Evolutionary conservation across 2,113 vertebrate genomes (phyloP).

Genomic region (Cromileptes altivelis): DNA sequence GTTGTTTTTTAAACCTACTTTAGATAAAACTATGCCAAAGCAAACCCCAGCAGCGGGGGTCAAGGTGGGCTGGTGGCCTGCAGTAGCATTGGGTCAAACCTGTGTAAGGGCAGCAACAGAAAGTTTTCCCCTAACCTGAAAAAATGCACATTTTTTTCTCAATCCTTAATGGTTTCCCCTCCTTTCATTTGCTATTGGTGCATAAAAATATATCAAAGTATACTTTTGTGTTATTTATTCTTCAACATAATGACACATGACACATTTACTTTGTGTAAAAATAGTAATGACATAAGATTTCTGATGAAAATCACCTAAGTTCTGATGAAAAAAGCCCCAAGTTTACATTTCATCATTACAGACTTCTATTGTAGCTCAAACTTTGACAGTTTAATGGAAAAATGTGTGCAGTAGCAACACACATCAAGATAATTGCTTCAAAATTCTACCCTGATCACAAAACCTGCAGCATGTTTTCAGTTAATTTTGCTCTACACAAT

Average conservation of each 20-base stretch:
- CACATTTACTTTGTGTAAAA: not conserved
- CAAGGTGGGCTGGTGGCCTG: too few relatives aligned
- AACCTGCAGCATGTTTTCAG: conserved; percentile 17
- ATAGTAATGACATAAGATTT: not conserved
- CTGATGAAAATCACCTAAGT: not conserved
- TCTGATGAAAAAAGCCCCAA: not conserved
- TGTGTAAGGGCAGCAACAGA: too few relatives aligned
- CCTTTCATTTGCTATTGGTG: not conserved
- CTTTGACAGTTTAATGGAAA: conserved; percentile 18
- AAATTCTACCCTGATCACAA: not conserved
- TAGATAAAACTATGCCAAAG: too few relatives aligned
- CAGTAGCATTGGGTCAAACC: too few relatives aligned
- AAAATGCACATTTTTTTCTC: too few relatives aligned
- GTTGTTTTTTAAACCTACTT: too few relatives aligned
- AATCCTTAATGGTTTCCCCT: too few relatives aligned
- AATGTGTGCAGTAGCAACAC: not conserved
- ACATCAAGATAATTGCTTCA: conserved; percentile 27
- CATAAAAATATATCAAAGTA: not conserved
- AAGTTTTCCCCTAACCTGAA: too few relatives aligned
- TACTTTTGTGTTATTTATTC: not conserved
- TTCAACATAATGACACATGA: not conserved
- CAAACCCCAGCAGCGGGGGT: too few relatives aligned
- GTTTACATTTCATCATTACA: conserved; percentile 31
- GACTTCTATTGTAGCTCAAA: conserved; percentile 1
- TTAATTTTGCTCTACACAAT: not conserved